Conservation (phyloP, 2,888 invertebrate genomes). For the Endotricha flammealis region DNA sequence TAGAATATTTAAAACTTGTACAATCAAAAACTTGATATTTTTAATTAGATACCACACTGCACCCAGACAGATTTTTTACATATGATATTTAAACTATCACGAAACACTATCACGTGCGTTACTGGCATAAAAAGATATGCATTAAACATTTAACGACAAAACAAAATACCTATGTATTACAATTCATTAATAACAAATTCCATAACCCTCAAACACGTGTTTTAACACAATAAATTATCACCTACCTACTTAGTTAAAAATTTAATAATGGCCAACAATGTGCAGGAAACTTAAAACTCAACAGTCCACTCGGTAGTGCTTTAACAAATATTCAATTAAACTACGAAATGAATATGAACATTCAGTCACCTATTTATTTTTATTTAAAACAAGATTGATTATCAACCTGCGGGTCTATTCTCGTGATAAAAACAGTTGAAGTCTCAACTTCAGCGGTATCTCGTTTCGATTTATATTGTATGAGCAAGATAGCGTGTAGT, state of each 20-base stretch:
- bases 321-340: conserved; percentile 52
- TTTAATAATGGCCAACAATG: conserved; percentile 66
- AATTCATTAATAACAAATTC: conserved; percentile 48
- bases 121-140: conserved; percentile 68
- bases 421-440: too few species aligned
- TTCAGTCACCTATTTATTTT: conserved; percentile 14
- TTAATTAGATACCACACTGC: conserved; percentile 34
- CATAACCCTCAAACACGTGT: conserved; percentile 62
- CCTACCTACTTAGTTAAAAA: conserved; percentile 32
- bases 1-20: conserved; percentile 65
- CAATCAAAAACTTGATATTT: conserved; percentile 63
- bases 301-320: conserved; percentile 64
- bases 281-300: conserved; percentile 56
- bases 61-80: conserved; percentile 20
- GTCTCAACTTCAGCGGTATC: too few species aligned
- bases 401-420: too few species aligned
- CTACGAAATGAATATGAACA: conserved; percentile 20
- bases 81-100: conserved; percentile 57
- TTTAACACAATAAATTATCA: conserved; percentile 54
- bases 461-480: too few species aligned
- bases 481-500: too few species aligned
- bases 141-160: conserved; percentile 53
- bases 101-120: conserved; percentile 72
- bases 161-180: conserved; percentile 36
- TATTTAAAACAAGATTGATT: background rate